Base-by-base conservation (phyloP, 2,888 invertebrate genomes). In the Mesorhabditis belari region DNA sequence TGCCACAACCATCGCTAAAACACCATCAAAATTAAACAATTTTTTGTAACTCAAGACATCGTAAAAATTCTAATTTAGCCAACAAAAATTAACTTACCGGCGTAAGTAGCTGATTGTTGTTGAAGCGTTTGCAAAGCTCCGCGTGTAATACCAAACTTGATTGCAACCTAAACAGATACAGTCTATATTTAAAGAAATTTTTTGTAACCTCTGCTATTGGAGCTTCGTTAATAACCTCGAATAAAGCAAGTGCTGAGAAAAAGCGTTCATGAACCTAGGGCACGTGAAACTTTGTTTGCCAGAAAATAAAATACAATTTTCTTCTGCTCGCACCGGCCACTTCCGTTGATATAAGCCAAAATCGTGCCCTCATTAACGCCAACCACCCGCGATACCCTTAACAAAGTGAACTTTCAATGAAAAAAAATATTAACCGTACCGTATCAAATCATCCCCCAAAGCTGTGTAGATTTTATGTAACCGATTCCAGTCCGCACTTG, bases 121-220 rank as follows among this genome's bases (percentile, higher is more conserved):
- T 98, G 96, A 27, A 98, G 85, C 61, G 90, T 88, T 84, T 98
- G 96, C 24, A 98, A 83, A 82, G 91, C 87, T 17, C 96, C 96
- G 58, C 93, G 87, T 60, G 88, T 88, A 77, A 91, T 90, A 73
- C 87, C 88, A 81, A 89, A 96, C 81, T 91, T 93, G 9, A 81
- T 80, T n/a, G 91, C 89, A 0, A 67, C 66, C 59, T 65, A 57
- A 44, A 56, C 21, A 12, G 19, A 29, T 49, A 12, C 12, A 3
- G 29, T n/a, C n/a, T 9, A 27, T 58, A 21, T 4, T 53, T 21
- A n/a, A 19, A 35, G 29, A 17, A 54, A 17, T 44, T 25, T 27
- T 62, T 29, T 17, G 93, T 53, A 9, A 70, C 92, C 58, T 86
- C 85, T 60, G 86, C 85, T 56, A 98, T 84, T 3, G 92, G 88